Percentiles rank a stretch among this genome's conserved stretches.
Conservation (phyloP, 2,888 invertebrate genomes). For the Hirudinaria manillensis region DNA sequence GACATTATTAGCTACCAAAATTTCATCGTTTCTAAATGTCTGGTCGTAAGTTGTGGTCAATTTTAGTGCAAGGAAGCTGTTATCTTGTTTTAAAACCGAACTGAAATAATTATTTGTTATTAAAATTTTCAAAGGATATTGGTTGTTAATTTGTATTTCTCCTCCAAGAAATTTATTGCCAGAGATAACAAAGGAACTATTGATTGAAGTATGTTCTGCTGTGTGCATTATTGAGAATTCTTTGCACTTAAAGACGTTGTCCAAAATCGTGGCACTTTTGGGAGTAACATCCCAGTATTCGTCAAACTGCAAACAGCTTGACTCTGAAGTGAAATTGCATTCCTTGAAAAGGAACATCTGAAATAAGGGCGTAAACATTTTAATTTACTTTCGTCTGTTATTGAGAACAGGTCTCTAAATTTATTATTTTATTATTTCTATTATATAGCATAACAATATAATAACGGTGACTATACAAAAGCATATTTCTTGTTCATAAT, state of each 20-base stretch:
- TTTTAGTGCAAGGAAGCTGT: neutral
- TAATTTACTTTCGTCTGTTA: neutral
- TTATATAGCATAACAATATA: neutral
- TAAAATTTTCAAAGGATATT: neutral
- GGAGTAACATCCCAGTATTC: neutral
- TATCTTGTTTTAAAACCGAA: neutral
- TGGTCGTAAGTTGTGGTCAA: neutral
- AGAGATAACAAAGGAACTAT: neutral
- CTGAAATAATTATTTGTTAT: slow-evolving; percentile 9
- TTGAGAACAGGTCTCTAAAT: neutral
- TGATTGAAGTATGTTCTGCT: neutral
- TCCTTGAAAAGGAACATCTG: neutral
- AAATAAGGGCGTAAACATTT: neutral
- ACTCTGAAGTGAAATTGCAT: slow-evolving; percentile 5
- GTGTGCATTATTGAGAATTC: neutral
- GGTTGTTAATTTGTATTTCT: slow-evolving; percentile 1
- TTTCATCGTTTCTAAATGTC: neutral
- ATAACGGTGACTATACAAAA: too few relatives aligned
- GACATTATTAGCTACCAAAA: slow-evolving; percentile 3
- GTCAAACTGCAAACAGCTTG: neutral
- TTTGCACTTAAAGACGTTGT: slow-evolving; percentile 9
- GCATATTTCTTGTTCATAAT: too few relatives aligned
- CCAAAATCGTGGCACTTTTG: neutral
- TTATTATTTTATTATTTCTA: too few relatives aligned
- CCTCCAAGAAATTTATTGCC: slow-evolving; percentile 10